Conservation (phyloP, 2,113 vertebrate species). For the Pseudolaguvia tuberculata region DNA sequence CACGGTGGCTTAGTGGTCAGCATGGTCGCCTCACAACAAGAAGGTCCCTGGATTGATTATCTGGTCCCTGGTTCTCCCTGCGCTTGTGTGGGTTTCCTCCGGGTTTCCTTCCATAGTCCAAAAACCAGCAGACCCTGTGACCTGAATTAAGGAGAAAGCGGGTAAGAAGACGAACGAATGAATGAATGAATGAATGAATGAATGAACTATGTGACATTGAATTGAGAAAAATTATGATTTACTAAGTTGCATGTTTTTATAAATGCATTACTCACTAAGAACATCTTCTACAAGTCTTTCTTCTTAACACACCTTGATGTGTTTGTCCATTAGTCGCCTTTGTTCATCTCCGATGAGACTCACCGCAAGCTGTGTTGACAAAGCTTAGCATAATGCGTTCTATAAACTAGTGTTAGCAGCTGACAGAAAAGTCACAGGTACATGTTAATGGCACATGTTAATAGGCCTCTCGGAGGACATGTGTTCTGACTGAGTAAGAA, state of each 20-base stretch:
- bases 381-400: constrained; percentile 38
- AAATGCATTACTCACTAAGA: not conserved
- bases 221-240: not conserved
- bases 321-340: constrained; percentile 7
- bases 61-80: no score
- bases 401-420: constrained; percentile 42
- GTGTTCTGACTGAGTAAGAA: constrained; percentile 62
- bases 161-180: no score
- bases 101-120: no score
- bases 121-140: no score
- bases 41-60: no score
- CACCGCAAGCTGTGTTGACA: constrained; percentile 35
- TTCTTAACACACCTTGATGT: not conserved
- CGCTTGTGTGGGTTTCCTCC: no score
- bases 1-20: no score
- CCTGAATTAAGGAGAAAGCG: no score
- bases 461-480: constrained; percentile 65
- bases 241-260: not conserved
- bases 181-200: no score
- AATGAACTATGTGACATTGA: not conserved
- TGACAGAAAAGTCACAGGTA: constrained; percentile 53
- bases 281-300: not conserved
- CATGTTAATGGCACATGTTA: constrained; percentile 69
- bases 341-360: not conserved
- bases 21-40: no score